Base-by-base conservation (phyloP, 64 coral and sea anemone genomes). In the Montipora cactus region DNA sequence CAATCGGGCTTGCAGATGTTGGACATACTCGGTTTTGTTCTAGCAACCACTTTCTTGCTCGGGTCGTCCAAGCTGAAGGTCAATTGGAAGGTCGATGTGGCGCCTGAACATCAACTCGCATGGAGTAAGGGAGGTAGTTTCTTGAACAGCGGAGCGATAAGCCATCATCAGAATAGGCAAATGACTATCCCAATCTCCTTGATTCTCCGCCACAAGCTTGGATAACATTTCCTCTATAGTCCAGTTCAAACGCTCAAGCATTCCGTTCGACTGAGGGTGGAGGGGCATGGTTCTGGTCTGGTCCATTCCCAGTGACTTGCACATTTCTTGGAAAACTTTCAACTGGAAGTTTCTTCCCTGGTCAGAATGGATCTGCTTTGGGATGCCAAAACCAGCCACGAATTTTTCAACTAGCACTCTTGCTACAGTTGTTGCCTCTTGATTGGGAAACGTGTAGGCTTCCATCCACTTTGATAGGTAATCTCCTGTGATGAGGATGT, bases 261-360 rank as follows among this genome's bases (percentile, higher is more conserved):
- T 57, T 57, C 3, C 11, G 0, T 57, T 5, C 0, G 18, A 19
- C 8, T 14, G 28, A 55, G 4, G 80, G 49, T 10, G 80, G 55
- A 19, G 78, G 79, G 5, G 59, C 1, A 1, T 76, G 79, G n/a
- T 91, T 11, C 53, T 57, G 53, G 53, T 57, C 53, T 91, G n/a
- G 21, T 81, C 12, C 79, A 70, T 51, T 44, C 9, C 61, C 5
- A 81, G 19, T 46, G 79, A 20, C 16, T 52, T 12, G 67, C 77
- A 91, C 23, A 91, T 8, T 74, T 91, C 59, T 48, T 3, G 5
- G 11, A 91, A 55, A 3, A 91, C 5, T 1, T 66, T 79, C 2
- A 47, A 72, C 19, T 91, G 67, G 49, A 91, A 91, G 25, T 91
- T 91, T 47, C 89, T 58, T 73, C 89, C 89, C 64, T 91, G 89